A percentile compares a stretch with the other conserved stretches of the same genome.
These are phyloP conservation scores for Ormyrus rosae DNA, from an alignment of 2,888 invertebrate genomes.

Conservation along the genomic window DNA sequence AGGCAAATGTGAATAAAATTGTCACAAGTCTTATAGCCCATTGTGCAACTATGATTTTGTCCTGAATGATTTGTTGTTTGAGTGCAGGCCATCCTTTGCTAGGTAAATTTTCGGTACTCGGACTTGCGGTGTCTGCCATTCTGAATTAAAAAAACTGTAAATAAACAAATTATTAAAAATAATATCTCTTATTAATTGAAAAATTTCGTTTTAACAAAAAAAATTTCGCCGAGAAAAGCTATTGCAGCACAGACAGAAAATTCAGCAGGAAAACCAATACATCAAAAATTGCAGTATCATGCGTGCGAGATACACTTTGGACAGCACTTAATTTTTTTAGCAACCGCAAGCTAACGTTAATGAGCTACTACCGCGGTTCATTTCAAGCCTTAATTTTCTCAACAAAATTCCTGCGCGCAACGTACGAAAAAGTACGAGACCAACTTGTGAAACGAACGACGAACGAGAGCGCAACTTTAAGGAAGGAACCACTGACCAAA, in stretches of 20 bases:
- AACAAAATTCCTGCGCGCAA: no score
- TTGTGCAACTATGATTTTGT: constrained; percentile 91
- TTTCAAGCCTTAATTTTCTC: no score
- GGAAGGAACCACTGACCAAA: no score
- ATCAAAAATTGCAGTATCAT: constrained; percentile 48
- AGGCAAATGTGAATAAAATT: constrained; percentile 88
- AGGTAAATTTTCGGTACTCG: constrained; percentile 59
- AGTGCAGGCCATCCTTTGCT: constrained; percentile 81
- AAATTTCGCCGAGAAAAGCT: neutral
- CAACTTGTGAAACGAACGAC: no score
- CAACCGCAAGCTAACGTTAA: neutral
- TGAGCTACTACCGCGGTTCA: neutral
- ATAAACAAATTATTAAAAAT: constrained; percentile 4
- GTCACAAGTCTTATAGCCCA: constrained; percentile 92
- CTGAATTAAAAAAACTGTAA: constrained; percentile 8
- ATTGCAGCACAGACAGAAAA: no score
- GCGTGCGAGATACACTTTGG: constrained; percentile 7
- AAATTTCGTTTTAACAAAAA: neutral
- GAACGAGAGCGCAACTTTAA: no score
- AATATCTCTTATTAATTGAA: constrained; percentile 2
- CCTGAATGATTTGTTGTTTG: constrained; percentile 84
- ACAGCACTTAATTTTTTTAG: constrained; percentile 23
- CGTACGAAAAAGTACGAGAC: no score
- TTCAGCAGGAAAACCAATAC: neutral
- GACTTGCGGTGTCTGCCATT: constrained; percentile 68